Evolutionary conservation across 1,140 invertebrate species (phyloP).

Genomic region (Hyposmocoma kahamanoa): DNA sequence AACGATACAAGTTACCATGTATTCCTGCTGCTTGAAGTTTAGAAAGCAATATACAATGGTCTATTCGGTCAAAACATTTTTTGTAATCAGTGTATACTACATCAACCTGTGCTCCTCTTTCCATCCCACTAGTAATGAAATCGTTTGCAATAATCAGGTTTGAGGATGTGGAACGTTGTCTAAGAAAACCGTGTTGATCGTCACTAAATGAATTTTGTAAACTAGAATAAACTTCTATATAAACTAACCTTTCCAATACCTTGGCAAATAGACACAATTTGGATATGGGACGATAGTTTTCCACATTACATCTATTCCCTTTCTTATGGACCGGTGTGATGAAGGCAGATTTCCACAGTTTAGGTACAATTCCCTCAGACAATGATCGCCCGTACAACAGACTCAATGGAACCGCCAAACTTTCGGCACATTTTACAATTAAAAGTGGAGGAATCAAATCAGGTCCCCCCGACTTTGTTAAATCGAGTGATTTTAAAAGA

Average conservation of each 20-base stretch:
- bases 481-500: neutral
- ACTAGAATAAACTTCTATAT: neutral
- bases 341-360: neutral
- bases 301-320: neutral
- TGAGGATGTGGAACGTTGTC: too few relatives aligned
- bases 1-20: too few relatives aligned
- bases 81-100: too few relatives aligned
- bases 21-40: too few relatives aligned
- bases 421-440: neutral
- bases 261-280: constrained; percentile 1
- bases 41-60: too few relatives aligned
- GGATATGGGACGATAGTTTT: constrained; percentile 3
- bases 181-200: neutral
- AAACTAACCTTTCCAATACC: neutral
- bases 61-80: too few relatives aligned
- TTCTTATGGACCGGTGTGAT: constrained; percentile 2
- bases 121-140: too few relatives aligned
- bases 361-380: neutral
- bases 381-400: neutral
- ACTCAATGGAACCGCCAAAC: neutral
- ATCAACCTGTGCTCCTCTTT: too few relatives aligned
- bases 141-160: too few relatives aligned
- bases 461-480: neutral
- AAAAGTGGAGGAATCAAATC: neutral
- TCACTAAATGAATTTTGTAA: neutral